Evolutionary conservation across 2,113 vertebrate genomes (phyloP).

Genomic region (Heterochromis multidens): DNA sequence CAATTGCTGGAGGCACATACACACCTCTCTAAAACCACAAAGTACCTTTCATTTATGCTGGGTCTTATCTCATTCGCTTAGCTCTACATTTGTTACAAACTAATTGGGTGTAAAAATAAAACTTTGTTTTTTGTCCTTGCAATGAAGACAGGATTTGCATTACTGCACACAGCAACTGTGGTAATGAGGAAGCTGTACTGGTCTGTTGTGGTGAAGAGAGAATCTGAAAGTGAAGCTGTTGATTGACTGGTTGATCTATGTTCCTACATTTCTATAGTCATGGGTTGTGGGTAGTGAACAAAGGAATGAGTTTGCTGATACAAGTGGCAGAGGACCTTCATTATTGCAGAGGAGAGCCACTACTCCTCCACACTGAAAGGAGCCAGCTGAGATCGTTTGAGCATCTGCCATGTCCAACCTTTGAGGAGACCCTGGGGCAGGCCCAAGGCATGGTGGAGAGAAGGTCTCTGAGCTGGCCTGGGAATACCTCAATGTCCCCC

Average conservation of each 20-base stretch:
- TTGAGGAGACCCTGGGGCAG: not conserved
- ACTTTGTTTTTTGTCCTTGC: not conserved
- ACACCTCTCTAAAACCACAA: accelerated
- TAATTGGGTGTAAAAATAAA: not conserved
- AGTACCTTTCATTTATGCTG: not conserved
- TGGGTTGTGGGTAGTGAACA: not conserved
- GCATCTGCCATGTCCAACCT: not conserved
- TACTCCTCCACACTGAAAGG: not conserved
- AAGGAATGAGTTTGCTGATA: not conserved
- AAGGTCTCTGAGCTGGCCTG: not conserved
- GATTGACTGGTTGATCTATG: not conserved
- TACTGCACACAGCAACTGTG: not conserved
- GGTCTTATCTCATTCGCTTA: not conserved
- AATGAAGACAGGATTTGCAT: not conserved
- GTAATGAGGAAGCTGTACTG: not conserved
- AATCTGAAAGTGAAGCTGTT: not conserved
- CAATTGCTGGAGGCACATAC: not conserved
- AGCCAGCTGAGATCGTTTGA: too few relatives aligned
- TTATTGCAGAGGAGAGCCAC: not conserved
- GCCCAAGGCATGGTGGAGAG: not conserved
- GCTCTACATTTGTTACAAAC: not conserved
- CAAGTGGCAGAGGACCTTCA: not conserved
- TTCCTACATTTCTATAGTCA: too few relatives aligned
- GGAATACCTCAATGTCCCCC: not conserved
- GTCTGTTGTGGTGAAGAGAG: not conserved